phyloP scores from a whole-genome alignment of 1,140 invertebrate genomes.

The Anastrepha obliqua region DNA sequence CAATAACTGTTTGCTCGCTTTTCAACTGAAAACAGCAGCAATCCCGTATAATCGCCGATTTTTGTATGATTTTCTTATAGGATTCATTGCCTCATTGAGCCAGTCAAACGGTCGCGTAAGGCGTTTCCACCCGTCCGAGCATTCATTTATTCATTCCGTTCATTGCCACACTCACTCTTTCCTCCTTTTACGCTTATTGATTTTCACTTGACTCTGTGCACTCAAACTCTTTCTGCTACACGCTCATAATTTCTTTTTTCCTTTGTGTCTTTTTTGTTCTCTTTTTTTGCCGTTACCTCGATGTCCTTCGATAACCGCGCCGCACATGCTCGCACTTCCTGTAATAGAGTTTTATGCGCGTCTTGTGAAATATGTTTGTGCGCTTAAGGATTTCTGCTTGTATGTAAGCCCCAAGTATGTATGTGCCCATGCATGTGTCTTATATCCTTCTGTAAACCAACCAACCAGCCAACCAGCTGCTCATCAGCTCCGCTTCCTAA shows the following conservation, averaged over 20 bases:
- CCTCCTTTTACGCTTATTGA: slow-evolving; percentile 13
- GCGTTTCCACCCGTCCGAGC: neutral
- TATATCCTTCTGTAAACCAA: neutral
- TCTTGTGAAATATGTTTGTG: slow-evolving; percentile 32
- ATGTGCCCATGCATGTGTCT: neutral
- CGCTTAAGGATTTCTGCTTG: neutral
- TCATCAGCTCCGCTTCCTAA: neutral
- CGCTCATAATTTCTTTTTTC: neutral
- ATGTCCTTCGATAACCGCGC: neutral
- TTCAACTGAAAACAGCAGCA: slow-evolving; percentile 1
- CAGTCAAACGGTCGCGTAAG: neutral
- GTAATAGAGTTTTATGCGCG: slow-evolving; percentile 50
- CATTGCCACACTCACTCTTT: neutral
- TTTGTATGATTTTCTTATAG: slow-evolving; percentile 13
- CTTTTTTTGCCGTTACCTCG: neutral
- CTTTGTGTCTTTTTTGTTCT: neutral
- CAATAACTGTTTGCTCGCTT: neutral
- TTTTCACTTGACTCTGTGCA: slow-evolving; percentile 10
- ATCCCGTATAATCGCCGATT: neutral
- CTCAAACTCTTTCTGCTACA: neutral
- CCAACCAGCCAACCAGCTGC: slow-evolving; percentile 10
- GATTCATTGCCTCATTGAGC: slow-evolving; percentile 39
- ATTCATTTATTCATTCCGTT: neutral
- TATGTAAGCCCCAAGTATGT: neutral
- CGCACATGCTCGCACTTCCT: slow-evolving; percentile 33